Percentiles rank a stretch among this genome's conserved stretches.
Conservation (phyloP, 2,113 vertebrate species). For the Austrofundulus limnaeus region DNA sequence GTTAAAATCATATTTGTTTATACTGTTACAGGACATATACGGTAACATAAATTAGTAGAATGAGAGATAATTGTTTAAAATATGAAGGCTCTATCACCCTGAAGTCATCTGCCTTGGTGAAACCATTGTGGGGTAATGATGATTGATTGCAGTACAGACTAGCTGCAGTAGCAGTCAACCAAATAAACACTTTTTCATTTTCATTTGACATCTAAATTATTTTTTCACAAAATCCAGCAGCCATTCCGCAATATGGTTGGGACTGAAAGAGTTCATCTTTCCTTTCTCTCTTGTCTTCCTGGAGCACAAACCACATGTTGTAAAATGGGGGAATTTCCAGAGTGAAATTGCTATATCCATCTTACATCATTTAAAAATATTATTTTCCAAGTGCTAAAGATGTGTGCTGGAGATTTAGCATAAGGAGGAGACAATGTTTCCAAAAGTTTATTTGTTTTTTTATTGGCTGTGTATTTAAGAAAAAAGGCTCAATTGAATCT, state of each 20-base stretch:
- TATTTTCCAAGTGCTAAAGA: background rate
- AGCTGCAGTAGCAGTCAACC: constrained; percentile 24
- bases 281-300: constrained; percentile 21
- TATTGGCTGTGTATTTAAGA: constrained; percentile 3
- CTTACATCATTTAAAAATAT: background rate
- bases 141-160: constrained; percentile 22
- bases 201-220: constrained; percentile 7
- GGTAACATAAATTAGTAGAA: background rate
- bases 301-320: constrained; percentile 46
- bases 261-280: constrained; percentile 32
- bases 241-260: constrained; percentile 32
- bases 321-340: constrained; percentile 43
- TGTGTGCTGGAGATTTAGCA: constrained; percentile 4
- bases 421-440: background rate
- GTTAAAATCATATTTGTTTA: too few species aligned
- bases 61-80: constrained; percentile 13
- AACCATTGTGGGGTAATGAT: constrained; percentile 31
- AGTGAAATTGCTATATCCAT: constrained; percentile 26
- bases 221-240: constrained; percentile 27
- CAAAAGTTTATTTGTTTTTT: background rate
- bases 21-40: too few species aligned
- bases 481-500: background rate
- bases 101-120: constrained; percentile 12
- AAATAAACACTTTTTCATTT: constrained; percentile 32
- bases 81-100: constrained; percentile 1